Conservation (phyloP, 1,140 invertebrate species). For the Phymastichus coffea region DNA sequence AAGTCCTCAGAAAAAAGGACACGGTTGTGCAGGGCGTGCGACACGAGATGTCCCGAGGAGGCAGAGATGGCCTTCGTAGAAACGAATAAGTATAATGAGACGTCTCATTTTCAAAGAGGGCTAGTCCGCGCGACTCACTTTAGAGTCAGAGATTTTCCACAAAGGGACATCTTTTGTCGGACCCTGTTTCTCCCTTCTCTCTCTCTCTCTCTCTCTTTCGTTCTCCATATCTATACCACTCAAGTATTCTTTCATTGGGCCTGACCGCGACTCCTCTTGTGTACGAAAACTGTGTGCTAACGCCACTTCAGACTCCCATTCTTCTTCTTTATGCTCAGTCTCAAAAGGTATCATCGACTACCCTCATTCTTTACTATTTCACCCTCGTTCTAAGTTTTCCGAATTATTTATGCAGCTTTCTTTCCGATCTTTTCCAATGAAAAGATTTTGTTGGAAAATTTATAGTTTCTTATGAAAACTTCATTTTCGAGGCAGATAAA, state of each 20-base stretch:
- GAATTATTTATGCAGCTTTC: neutral
- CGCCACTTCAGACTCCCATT: constrained; percentile 5
- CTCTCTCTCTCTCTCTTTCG: neutral
- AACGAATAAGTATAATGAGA: constrained; percentile 19
- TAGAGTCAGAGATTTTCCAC: constrained; percentile 10
- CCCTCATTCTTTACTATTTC: neutral
- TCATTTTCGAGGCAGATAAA: no score
- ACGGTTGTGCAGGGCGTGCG: constrained; percentile 7
- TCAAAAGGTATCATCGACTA: neutral
- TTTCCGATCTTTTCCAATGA: no score
- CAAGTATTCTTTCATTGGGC: no score
- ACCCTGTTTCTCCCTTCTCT: constrained; percentile 1
- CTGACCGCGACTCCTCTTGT: neutral
- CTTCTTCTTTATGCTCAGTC: neutral
- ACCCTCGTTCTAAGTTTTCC: neutral
- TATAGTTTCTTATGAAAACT: no score
- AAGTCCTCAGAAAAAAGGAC: neutral
- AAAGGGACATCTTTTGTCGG: constrained; percentile 1
- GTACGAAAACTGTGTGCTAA: neutral
- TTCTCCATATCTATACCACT: no score
- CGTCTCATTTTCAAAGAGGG: constrained; percentile 18
- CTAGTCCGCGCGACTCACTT: neutral
- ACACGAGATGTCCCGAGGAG: neutral
- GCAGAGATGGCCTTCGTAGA: constrained; percentile 7
- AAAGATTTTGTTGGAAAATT: no score